These are phyloP conservation scores for Nesoenas mayeri DNA, from an alignment of 2,113 vertebrate genomes.

Conservation along the genomic window DNA sequence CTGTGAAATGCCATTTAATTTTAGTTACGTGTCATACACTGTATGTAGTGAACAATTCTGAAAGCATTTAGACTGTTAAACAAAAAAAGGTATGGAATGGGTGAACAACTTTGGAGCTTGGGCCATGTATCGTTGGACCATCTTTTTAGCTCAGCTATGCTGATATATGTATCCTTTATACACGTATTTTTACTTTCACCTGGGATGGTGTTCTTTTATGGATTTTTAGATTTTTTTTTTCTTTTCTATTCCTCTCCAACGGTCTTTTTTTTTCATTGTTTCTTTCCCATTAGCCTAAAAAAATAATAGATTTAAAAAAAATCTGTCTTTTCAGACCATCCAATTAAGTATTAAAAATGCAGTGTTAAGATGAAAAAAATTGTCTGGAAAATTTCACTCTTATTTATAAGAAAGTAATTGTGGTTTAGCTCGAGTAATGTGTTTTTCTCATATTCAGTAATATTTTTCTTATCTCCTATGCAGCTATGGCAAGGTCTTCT, in stretches of 20 bases:
- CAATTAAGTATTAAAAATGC: background rate
- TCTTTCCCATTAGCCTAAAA: background rate
- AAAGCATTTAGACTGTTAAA: background rate
- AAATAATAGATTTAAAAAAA: background rate
- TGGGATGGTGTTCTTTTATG: background rate
- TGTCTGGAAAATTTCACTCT: background rate
- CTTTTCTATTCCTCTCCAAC: background rate
- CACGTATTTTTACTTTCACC: background rate
- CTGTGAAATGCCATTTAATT: background rate
- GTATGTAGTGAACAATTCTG: background rate
- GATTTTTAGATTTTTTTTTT: background rate
- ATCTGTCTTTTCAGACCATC: background rate
- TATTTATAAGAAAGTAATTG: background rate
- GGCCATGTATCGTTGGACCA: background rate
- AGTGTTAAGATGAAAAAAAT: background rate
- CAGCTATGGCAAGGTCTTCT: background rate
- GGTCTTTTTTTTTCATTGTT: background rate
- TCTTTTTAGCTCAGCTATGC: background rate
- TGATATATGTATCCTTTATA: background rate
- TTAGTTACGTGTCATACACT: background rate
- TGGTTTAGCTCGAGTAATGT: background rate
- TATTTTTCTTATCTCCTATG: background rate
- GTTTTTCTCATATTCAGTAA: background rate
- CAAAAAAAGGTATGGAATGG: background rate
- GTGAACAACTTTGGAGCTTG: background rate